Evolutionary conservation across 2,888 invertebrate species (phyloP).

Genomic region (Caenorhabditis doughertyi): DNA sequence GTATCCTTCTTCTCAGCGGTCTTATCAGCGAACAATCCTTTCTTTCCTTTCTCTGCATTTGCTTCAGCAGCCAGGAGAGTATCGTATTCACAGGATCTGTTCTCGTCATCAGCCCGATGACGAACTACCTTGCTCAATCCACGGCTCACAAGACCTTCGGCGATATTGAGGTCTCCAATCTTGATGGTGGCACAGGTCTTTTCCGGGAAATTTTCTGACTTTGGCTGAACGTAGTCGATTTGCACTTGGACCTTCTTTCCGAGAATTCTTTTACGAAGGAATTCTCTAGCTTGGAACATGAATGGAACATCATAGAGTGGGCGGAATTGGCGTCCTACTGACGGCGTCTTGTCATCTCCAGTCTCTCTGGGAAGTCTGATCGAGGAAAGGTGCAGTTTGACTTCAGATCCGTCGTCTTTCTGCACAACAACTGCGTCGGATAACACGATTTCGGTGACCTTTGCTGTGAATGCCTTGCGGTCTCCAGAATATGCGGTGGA

Average conservation of each 20-base stretch:
- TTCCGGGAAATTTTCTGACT: constrained; percentile 94
- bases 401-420: constrained; percentile 88
- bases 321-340: constrained; percentile 83
- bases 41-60: constrained; percentile 91
- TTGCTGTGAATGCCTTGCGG: constrained; percentile 74
- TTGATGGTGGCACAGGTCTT: constrained; percentile 94
- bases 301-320: constrained; percentile 98
- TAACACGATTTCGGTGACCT: constrained; percentile 90
- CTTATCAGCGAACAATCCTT: constrained; percentile 88
- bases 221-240: constrained; percentile 97
- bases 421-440: constrained; percentile 95
- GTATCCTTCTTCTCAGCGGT: constrained; percentile 72
- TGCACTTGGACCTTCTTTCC: constrained; percentile 92
- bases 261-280: constrained; percentile 94
- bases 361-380: constrained; percentile 90
- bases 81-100: constrained; percentile 91
- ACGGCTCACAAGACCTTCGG: constrained; percentile 88
- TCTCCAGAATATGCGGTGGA: constrained; percentile 70
- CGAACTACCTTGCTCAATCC: constrained; percentile 94
- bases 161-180: constrained; percentile 88
- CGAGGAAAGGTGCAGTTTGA: constrained; percentile 96
- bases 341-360: constrained; percentile 65
- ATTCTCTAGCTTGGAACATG: constrained; percentile 99
- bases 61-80: constrained; percentile 93
- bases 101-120: constrained; percentile 92